Conservation (phyloP, 2,113 vertebrate genomes). For the Serilophus lunatus region DNA sequence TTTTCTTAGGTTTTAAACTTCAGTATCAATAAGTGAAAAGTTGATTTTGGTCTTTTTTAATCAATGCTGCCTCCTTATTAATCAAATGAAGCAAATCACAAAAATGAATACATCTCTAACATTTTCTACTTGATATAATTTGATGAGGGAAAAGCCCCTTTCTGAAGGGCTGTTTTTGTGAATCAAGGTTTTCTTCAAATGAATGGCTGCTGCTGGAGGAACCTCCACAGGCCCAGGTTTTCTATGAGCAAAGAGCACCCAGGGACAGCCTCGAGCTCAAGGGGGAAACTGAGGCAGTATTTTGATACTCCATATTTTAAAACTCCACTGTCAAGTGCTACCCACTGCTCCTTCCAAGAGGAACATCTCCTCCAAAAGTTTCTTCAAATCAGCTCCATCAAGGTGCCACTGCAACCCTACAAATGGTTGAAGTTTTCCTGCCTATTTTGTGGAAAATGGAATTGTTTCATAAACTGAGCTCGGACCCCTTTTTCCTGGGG, state of each 20-base stretch:
- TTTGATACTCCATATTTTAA: too few species aligned
- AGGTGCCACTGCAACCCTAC: background rate
- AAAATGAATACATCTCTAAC: too few species aligned
- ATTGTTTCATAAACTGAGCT: background rate
- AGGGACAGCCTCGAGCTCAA: background rate
- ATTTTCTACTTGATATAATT: too few species aligned
- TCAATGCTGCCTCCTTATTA: too few species aligned
- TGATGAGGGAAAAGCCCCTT: background rate
- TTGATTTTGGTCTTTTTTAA: background rate
- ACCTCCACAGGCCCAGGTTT: background rate
- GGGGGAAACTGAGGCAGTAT: background rate
- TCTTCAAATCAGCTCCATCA: background rate
- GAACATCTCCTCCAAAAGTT: background rate
- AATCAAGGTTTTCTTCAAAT: background rate
- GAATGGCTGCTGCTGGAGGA: background rate
- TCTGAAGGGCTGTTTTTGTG: background rate
- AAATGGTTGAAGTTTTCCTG: background rate
- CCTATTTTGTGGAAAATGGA: background rate
- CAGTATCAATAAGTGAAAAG: background rate
- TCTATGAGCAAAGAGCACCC: fast-evolving
- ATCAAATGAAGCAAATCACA: too few species aligned
- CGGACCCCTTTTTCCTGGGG: background rate
- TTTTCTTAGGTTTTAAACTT: background rate
- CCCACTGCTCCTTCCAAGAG: background rate
- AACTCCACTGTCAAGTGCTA: too few species aligned